phyloP scores from a whole-genome alignment of 2,888 invertebrate genomes.

The Dynastes hyllus region DNA sequence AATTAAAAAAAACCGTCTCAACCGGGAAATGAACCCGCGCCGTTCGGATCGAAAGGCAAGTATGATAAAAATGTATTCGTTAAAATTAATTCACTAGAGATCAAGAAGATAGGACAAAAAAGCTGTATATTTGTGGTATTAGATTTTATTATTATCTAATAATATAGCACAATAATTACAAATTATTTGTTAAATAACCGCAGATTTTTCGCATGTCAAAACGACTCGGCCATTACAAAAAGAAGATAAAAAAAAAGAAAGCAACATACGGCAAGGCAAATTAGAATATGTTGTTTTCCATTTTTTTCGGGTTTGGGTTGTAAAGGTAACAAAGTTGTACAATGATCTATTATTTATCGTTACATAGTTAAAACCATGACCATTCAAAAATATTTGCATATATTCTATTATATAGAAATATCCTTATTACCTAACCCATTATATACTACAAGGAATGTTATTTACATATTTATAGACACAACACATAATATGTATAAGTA shows the following conservation, averaged over 20 bases:
- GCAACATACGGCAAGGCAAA: constrained; percentile 38
- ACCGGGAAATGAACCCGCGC: too few species aligned
- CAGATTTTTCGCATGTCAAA: constrained; percentile 32
- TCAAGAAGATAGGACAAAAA: neutral
- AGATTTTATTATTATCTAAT: constrained; percentile 61
- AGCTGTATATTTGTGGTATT: constrained; percentile 48
- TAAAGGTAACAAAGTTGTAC: constrained; percentile 37
- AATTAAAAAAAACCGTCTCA: too few species aligned
- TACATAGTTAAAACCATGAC: too few species aligned
- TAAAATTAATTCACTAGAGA: neutral
- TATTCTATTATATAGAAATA: constrained; percentile 51
- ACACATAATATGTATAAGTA: constrained; percentile 49
- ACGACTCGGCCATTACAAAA: constrained; percentile 15
- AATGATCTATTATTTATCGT: constrained; percentile 20
- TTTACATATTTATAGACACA: constrained; percentile 53
- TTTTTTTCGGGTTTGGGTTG: too few species aligned
- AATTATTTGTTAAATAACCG: constrained; percentile 59
- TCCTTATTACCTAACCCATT: constrained; percentile 53
- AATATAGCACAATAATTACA: constrained; percentile 66
- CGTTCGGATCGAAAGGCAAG: too few species aligned
- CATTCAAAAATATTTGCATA: too few species aligned
- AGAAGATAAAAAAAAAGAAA: constrained; percentile 16
- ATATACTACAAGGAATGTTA: constrained; percentile 53
- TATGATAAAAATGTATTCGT: neutral
- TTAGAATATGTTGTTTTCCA: constrained; percentile 28